phyloP scores from a whole-genome alignment of 2,888 invertebrate species.

The Spodoptera picta region DNA sequence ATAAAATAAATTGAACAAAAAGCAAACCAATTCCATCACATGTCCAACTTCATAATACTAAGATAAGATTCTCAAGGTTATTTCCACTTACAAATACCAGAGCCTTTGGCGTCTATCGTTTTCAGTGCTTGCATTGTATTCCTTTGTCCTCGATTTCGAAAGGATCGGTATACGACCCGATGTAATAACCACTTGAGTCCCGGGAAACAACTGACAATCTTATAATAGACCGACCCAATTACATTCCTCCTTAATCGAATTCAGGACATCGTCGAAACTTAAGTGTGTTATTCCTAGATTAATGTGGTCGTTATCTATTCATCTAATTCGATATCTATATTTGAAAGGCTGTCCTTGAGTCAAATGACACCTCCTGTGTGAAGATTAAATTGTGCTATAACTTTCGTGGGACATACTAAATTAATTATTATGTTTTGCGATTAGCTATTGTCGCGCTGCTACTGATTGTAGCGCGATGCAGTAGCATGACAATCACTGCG shows the following conservation, averaged over 20 bases:
- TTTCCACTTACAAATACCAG: not conserved
- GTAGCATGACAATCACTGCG: too few relatives aligned
- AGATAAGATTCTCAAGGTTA: not conserved
- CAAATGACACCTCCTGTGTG: too few relatives aligned
- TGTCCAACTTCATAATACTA: too few relatives aligned
- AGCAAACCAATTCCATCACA: too few relatives aligned
- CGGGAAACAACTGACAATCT: slow-evolving; percentile 24
- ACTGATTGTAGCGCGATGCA: too few relatives aligned
- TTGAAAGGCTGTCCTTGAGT: not conserved
- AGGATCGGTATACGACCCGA: slow-evolving; percentile 5
- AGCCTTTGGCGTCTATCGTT: not conserved
- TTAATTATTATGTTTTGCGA: too few relatives aligned
- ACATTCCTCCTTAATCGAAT: slow-evolving; percentile 21
- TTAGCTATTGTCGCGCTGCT: too few relatives aligned
- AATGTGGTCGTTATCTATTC: slow-evolving; percentile 1
- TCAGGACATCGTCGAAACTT: slow-evolving; percentile 8
- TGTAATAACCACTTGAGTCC: slow-evolving; percentile 1
- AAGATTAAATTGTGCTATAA: too few relatives aligned
- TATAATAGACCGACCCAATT: slow-evolving; percentile 19
- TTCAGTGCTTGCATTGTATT: slow-evolving; percentile 9
- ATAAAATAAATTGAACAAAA: too few relatives aligned
- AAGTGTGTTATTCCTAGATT: slow-evolving; percentile 20
- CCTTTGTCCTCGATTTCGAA: slow-evolving; percentile 8
- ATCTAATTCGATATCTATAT: slow-evolving; percentile 6
- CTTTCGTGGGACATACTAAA: too few relatives aligned